Conservation (phyloP, 2,888 invertebrate species). For the Hemaris fuciformis region DNA sequence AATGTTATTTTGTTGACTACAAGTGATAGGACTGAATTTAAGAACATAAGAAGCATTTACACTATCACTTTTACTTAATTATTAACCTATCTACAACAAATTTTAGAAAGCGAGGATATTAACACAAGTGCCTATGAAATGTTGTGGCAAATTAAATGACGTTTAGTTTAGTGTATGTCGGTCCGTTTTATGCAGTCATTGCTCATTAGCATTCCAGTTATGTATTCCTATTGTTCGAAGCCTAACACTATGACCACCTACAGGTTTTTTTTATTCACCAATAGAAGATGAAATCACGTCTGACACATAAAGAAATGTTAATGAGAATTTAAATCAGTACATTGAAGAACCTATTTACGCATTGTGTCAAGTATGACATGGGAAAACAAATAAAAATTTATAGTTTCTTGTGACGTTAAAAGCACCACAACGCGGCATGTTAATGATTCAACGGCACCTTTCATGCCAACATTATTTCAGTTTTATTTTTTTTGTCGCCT, state of each 20-base stretch:
- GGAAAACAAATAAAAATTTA: neutral
- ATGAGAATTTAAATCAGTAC: slow-evolving; percentile 45
- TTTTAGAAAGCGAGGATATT: neutral
- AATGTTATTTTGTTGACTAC: neutral
- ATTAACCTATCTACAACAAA: too few relatives aligned
- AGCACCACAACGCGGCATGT: too few relatives aligned
- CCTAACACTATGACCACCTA: slow-evolving; percentile 65
- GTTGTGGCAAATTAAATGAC: neutral
- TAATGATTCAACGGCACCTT: neutral
- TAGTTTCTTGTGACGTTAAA: neutral
- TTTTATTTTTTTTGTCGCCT: too few relatives aligned
- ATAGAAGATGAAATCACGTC: slow-evolving; percentile 56
- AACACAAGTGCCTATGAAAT: neutral
- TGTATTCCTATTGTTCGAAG: slow-evolving; percentile 61
- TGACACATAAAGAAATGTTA: slow-evolving; percentile 53
- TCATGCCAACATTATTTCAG: too few relatives aligned
- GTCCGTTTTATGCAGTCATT: slow-evolving; percentile 22
- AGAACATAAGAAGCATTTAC: neutral
- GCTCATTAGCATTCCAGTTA: slow-evolving; percentile 62
- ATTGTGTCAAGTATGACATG: neutral
- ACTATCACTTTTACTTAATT: neutral
- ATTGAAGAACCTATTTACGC: slow-evolving; percentile 16
- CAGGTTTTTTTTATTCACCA: slow-evolving; percentile 53
- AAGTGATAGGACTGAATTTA: neutral
- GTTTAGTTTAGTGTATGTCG: slow-evolving; percentile 13